Conservation (phyloP, 1,140 invertebrate species). For the Archivesica marissinica region DNA sequence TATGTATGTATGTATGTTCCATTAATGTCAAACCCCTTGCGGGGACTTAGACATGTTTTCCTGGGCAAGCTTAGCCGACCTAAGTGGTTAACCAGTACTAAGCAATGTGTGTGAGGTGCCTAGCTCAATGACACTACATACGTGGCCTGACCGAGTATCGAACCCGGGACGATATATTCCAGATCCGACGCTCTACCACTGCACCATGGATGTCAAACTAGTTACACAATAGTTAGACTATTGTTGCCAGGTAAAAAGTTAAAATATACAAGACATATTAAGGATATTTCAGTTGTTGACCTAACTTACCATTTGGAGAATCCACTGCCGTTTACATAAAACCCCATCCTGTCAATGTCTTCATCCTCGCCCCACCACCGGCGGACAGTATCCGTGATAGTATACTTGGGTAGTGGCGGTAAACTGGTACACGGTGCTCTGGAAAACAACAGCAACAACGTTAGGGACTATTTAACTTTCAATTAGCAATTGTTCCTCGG, state of each 20-base stretch:
- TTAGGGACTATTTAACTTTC: neutral
- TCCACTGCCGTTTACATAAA: neutral
- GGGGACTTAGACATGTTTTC: no score
- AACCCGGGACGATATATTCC: no score
- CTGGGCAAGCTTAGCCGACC: no score
- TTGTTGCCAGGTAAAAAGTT: neutral
- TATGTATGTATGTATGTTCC: no score
- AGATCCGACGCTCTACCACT: no score
- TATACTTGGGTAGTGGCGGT: neutral
- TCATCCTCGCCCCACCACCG: conserved; percentile 16
- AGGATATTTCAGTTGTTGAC: neutral
- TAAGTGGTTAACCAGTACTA: no score
- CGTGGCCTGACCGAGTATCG: no score
- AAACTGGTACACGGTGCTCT: conserved; percentile 2
- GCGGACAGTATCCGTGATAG: neutral
- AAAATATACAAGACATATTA: neutral
- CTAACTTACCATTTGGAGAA: neutral
- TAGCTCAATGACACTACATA: no score
- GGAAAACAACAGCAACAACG: neutral
- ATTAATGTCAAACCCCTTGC: no score
- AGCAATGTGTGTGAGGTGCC: no score
- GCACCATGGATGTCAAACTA: no score
- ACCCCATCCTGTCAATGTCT: neutral
- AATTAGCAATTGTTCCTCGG: neutral
- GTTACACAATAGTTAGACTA: neutral